phyloP scores from a whole-genome alignment of 2,797 vertebrate species.

The Pitangus sulphuratus region DNA sequence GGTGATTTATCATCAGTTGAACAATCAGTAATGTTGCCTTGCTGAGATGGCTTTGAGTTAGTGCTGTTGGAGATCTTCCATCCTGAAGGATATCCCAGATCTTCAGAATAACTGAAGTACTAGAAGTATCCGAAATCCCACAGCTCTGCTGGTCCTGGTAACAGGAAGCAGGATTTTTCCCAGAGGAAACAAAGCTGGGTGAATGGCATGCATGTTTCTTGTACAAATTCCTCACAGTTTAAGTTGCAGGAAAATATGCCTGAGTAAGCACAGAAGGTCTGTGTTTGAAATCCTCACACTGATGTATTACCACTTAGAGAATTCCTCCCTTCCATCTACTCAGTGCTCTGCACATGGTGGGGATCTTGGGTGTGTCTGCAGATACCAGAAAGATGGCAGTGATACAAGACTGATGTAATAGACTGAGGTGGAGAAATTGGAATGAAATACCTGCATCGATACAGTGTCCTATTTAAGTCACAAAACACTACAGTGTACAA shows the following conservation, averaged over 20 bases:
- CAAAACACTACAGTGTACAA: background rate
- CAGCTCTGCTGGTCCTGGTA: background rate
- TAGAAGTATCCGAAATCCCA: background rate
- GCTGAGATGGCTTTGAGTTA: background rate
- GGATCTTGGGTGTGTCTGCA: background rate
- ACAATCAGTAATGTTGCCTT: background rate
- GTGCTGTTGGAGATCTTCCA: background rate
- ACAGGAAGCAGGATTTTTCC: background rate
- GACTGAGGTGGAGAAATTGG: background rate
- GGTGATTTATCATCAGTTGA: background rate
- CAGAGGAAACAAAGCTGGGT: background rate
- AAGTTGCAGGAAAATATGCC: background rate
- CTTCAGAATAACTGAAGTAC: background rate
- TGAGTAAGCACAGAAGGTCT: background rate
- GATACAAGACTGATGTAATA: background rate
- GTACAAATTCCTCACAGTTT: background rate
- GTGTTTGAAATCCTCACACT: background rate
- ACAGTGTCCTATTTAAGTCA: background rate
- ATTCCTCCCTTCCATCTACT: background rate
- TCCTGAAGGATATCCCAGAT: background rate
- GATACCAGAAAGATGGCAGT: background rate
- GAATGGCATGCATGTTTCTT: fast-evolving
- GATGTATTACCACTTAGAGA: background rate
- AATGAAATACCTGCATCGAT: background rate
- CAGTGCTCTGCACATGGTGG: fast-evolving